phyloP scores from a whole-genome alignment of 1,140 invertebrate species.

The Drosophila subobscura region DNA sequence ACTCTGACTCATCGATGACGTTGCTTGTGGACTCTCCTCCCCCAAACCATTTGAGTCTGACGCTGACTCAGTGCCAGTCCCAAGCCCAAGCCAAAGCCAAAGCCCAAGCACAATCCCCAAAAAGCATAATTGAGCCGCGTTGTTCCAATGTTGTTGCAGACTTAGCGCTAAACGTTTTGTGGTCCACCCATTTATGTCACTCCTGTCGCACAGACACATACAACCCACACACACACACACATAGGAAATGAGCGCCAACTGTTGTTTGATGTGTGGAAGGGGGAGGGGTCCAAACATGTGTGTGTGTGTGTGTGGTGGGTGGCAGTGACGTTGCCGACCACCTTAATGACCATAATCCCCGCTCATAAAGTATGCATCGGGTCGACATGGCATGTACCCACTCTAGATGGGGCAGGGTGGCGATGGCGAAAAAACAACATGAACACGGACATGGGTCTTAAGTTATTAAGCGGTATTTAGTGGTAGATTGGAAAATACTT shows the following conservation, averaged over 20 bases:
- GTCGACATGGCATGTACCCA: conserved; percentile 3
- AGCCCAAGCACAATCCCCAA: neutral
- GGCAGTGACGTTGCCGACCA: neutral
- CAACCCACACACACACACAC: neutral
- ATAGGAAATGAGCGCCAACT: conserved; percentile 42
- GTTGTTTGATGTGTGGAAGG: conserved; percentile 34
- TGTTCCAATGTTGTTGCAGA: conserved; percentile 20
- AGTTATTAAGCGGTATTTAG: conserved; percentile 45
- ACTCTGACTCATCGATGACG: conserved; percentile 49
- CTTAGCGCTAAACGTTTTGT: conserved; percentile 68
- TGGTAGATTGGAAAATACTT: conserved; percentile 42
- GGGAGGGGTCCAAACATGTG: neutral
- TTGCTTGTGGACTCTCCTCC: neutral
- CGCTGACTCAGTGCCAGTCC: conserved; percentile 3
- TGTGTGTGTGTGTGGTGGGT: neutral
- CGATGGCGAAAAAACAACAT: neutral
- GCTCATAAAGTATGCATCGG: conserved; percentile 70
- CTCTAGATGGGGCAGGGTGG: neutral
- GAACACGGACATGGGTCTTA: conserved; percentile 18
- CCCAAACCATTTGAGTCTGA: conserved; percentile 27
- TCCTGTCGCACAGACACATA: conserved; percentile 1
- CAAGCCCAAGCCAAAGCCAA: neutral
- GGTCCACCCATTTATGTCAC: conserved; percentile 14
- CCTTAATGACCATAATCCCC: conserved; percentile 72
- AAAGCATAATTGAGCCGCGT: conserved; percentile 53